phyloP scores from a whole-genome alignment of 2,797 vertebrate species.

The Ibycter americanus region DNA sequence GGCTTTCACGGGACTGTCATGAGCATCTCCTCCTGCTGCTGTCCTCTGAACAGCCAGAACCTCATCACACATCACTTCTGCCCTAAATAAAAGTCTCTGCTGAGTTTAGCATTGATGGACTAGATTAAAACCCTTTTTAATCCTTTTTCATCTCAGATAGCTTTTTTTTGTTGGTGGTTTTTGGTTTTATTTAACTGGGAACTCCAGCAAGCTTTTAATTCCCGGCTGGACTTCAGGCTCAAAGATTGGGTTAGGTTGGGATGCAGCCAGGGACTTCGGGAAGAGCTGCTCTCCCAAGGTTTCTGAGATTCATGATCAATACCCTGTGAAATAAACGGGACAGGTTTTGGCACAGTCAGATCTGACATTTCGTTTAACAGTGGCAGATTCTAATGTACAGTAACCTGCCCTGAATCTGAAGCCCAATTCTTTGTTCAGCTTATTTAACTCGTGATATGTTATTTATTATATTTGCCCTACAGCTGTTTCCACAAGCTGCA shows the following conservation, averaged over 20 bases:
- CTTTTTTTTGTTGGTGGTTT: background rate
- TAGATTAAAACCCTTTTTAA: background rate
- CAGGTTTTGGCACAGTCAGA: background rate
- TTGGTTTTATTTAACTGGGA: background rate
- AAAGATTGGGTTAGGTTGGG: background rate
- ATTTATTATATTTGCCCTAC: background rate
- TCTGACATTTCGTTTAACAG: background rate
- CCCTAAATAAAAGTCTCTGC: background rate
- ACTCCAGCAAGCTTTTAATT: background rate
- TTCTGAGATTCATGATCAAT: background rate
- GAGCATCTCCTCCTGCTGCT: background rate
- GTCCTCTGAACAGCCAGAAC: background rate
- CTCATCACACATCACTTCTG: accelerated
- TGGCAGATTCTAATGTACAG: background rate
- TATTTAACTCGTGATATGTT: background rate
- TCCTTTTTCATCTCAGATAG: background rate
- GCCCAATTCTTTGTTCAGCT: background rate
- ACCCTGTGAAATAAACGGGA: background rate
- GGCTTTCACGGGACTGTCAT: accelerated
- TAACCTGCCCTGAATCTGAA: background rate
- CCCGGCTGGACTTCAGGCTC: background rate
- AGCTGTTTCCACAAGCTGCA: slow-evolving; percentile 7
- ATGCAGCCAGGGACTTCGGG: background rate
- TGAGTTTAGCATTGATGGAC: background rate
- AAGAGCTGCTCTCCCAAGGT: background rate